These are phyloP conservation scores for Diplodus puntazzo DNA, from an alignment of 2,797 vertebrate species.

Conservation along the genomic window DNA sequence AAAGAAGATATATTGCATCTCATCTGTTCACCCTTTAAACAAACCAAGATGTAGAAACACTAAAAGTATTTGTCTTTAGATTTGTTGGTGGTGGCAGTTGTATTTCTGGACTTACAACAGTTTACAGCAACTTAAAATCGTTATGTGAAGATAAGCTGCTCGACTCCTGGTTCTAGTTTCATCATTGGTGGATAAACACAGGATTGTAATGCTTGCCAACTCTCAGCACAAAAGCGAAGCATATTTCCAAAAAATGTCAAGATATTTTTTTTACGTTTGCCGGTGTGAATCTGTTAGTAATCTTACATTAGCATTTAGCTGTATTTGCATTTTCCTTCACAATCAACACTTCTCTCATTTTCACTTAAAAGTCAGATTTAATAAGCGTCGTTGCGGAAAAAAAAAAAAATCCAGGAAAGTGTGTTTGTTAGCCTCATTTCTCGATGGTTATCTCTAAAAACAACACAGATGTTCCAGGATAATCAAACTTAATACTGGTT, in stretches of 20 bases:
- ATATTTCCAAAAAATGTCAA: background rate
- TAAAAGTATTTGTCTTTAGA: background rate
- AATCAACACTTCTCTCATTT: background rate
- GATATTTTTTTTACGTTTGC: background rate
- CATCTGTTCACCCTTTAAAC: background rate
- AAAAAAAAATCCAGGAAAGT: background rate
- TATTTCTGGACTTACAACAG: background rate
- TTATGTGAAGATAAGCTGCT: background rate
- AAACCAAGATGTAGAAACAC: background rate
- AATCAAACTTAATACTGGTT: constrained; percentile 17
- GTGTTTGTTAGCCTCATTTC: background rate
- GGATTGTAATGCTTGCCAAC: too few species aligned
- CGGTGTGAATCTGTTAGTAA: background rate
- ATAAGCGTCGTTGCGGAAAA: background rate
- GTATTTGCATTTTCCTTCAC: background rate
- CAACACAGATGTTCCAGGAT: background rate
- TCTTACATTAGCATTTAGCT: background rate
- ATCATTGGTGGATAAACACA: too few species aligned
- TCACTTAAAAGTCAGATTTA: background rate
- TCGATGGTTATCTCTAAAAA: background rate
- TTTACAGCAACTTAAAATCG: too few species aligned
- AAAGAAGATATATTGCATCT: background rate
- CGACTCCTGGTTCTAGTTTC: too few species aligned
- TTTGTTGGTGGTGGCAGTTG: background rate
- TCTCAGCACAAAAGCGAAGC: background rate